Evolutionary conservation across 2,797 vertebrate genomes (phyloP).

Genomic region (Dicrostonyx torquatus): DNA sequence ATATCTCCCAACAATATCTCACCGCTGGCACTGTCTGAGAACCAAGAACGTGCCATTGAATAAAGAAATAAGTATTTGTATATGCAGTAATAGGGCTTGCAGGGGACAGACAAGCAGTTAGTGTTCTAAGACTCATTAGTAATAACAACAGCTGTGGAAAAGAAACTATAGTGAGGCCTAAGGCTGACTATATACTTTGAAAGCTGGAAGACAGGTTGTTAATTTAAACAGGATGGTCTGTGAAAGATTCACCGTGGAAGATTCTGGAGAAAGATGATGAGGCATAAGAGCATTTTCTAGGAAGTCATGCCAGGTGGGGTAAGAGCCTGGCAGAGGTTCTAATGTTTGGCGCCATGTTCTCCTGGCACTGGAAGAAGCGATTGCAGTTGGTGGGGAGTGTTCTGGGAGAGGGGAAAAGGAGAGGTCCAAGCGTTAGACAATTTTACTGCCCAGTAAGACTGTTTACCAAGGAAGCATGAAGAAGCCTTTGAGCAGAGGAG

Average conservation of each 20-base stretch:
- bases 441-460: background rate
- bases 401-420: background rate
- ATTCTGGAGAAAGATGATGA: background rate
- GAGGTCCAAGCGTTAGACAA: background rate
- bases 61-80: background rate
- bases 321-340: background rate
- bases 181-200: background rate
- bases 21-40: background rate
- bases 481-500: background rate
- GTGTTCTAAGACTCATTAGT: background rate
- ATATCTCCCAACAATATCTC: background rate
- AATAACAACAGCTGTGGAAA: background rate
- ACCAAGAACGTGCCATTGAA: background rate
- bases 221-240: background rate
- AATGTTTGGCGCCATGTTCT: background rate
- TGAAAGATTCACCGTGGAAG: background rate
- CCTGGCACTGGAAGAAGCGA: no score
- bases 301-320: background rate
- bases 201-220: background rate
- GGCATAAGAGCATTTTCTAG: background rate
- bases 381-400: background rate
- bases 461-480: background rate
- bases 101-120: background rate
- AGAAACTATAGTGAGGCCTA: background rate
- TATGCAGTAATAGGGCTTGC: accelerated